Evolutionary conservation across 23 tunicate genomes (phyloP).

Genomic region (Clavelina lepadiformis): DNA sequence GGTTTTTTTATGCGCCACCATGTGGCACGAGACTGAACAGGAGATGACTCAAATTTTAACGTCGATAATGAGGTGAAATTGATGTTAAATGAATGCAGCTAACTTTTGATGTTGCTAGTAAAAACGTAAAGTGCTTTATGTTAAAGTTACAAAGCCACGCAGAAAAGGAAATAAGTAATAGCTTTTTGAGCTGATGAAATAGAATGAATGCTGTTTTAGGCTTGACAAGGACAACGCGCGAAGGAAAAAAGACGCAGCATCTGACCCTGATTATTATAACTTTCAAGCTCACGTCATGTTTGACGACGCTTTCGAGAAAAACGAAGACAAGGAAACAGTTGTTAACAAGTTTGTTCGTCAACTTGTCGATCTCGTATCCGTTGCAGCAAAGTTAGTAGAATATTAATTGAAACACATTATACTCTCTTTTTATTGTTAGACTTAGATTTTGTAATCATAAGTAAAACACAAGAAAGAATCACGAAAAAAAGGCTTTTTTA

Average conservation of each 20-base stretch:
- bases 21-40: constrained; percentile 99
- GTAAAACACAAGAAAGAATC: no score
- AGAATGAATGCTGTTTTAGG: no score
- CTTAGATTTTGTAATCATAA: no score
- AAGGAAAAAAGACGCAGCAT: constrained; percentile 39
- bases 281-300: constrained; percentile 88
- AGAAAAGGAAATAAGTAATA: not conserved
- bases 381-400: constrained; percentile 79
- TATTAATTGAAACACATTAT: not conserved
- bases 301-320: constrained; percentile 80
- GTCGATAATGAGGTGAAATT: constrained; percentile 79
- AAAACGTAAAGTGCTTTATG: not conserved
- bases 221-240: constrained; percentile 75
- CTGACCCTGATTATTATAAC: constrained; percentile 72
- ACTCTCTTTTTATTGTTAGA: not conserved
- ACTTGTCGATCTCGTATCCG: constrained; percentile 52
- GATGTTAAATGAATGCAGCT: not conserved
- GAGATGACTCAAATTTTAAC: constrained; percentile 97
- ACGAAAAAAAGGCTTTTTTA: not conserved
- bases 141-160: not conserved
- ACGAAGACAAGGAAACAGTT: constrained; percentile 34
- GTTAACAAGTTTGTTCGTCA: constrained; percentile 68
- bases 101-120: no score
- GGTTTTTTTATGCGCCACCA: constrained; percentile 92
- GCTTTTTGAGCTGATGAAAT: not conserved